Percentiles rank a stretch among this genome's conserved stretches.
Evolutionary conservation across 2,113 vertebrate species (phyloP).

Genomic region (Callipepla squamata): DNA sequence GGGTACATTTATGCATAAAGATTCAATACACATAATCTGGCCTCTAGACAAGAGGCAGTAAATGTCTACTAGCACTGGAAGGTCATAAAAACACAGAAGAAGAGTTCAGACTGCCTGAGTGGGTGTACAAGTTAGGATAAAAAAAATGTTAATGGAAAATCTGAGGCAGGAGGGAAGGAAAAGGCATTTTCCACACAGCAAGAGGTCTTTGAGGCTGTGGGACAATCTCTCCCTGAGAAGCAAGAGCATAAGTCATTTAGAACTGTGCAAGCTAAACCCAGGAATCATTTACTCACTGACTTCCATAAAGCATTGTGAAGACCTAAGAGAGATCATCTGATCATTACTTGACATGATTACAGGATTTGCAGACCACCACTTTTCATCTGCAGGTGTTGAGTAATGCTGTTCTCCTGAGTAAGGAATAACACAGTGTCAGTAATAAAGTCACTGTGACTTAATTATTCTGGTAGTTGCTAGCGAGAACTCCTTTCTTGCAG

Average conservation of each 20-base stretch:
- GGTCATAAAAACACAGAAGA: slow-evolving; percentile 35
- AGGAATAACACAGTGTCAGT: not conserved
- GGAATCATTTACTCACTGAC: not conserved
- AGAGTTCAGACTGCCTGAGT: slow-evolving; percentile 22
- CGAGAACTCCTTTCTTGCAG: not conserved
- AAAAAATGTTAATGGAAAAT: slow-evolving; percentile 30
- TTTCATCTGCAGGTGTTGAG: not conserved
- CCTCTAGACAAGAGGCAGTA: slow-evolving; percentile 23
- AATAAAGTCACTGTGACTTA: not conserved
- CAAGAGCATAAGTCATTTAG: not conserved
- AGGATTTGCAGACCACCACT: not conserved
- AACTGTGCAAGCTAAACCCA: not conserved
- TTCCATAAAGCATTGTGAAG: not conserved
- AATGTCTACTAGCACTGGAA: slow-evolving; percentile 22
- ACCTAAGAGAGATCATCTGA: not conserved
- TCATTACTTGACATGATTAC: not conserved
- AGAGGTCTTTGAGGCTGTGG: slow-evolving; percentile 36
- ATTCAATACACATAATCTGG: not conserved
- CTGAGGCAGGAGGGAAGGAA: slow-evolving; percentile 41
- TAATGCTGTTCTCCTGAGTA: not conserved
- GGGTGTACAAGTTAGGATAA: slow-evolving; percentile 29
- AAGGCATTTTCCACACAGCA: slow-evolving; percentile 29
- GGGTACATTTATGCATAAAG: not conserved
- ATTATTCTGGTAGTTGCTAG: not conserved
- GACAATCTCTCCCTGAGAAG: slow-evolving; percentile 20